Conservation (phyloP, 2,797 vertebrate species). For the Melanotaenia maccullochi region DNA sequence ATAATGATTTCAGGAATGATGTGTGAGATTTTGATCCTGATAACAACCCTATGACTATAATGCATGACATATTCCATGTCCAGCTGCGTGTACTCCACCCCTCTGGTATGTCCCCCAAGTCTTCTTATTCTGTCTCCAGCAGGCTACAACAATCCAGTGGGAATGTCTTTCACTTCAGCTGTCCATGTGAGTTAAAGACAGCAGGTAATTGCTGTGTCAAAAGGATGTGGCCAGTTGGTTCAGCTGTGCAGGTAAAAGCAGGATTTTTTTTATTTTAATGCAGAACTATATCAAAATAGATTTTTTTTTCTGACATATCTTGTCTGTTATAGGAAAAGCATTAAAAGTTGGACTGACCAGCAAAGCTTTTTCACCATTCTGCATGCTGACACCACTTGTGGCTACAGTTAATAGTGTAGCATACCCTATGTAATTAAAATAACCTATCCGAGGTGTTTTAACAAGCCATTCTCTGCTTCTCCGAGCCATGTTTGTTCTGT, state of each 20-base stretch:
- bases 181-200: conserved; percentile 29
- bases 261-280: background rate
- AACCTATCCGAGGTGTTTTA: conserved; percentile 61
- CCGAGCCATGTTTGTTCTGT: conserved; percentile 62
- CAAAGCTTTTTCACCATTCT: conserved; percentile 28
- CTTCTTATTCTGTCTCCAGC: conserved; percentile 38
- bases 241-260: background rate
- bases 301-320: background rate
- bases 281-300: background rate
- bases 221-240: conserved; percentile 10
- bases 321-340: background rate
- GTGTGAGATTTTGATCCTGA: conserved; percentile 6
- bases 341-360: conserved; percentile 21
- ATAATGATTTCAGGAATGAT: background rate
- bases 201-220: conserved; percentile 32
- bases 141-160: conserved; percentile 49
- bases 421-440: conserved; percentile 70
- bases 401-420: conserved; percentile 33
- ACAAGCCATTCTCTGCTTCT: conserved; percentile 46
- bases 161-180: conserved; percentile 70
- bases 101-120: conserved; percentile 14
- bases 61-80: background rate
- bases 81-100: background rate
- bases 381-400: conserved; percentile 25
- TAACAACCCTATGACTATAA: conserved; percentile 10